phyloP scores from a whole-genome alignment of 1,140 invertebrate species.

The Yoshiicerus persimilis region DNA sequence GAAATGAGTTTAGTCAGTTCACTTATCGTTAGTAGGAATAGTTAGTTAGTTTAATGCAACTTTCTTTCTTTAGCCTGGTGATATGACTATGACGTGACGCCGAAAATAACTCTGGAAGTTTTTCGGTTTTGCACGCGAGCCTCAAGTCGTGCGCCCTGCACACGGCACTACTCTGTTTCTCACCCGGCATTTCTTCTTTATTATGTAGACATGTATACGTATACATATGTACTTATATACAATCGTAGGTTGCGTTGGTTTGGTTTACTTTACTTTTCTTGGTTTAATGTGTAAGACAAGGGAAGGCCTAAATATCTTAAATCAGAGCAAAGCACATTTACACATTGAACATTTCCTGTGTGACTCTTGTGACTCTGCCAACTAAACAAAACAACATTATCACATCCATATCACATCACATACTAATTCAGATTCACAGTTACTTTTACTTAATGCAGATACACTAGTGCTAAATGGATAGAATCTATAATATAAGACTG shows the following conservation, averaged over 20 bases:
- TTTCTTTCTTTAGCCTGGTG: slow-evolving; percentile 1
- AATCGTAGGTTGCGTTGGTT: background rate
- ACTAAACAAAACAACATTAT: background rate
- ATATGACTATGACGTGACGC: background rate
- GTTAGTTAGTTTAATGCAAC: background rate
- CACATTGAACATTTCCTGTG: slow-evolving; percentile 7
- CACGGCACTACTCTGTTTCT: slow-evolving; percentile 10
- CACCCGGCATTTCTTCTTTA: background rate
- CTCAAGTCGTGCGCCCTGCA: background rate
- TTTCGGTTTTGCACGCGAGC: slow-evolving; percentile 31
- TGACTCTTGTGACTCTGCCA: background rate
- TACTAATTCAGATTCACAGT: background rate
- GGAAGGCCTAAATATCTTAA: slow-evolving; percentile 8
- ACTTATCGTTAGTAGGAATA: background rate
- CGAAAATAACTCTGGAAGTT: slow-evolving; percentile 26
- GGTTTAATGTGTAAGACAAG: background rate
- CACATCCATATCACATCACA: background rate
- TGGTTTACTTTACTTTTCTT: background rate
- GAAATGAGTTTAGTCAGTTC: background rate
- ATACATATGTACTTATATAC: background rate
- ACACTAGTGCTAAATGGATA: background rate
- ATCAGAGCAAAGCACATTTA: slow-evolving; percentile 4
- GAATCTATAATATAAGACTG: background rate
- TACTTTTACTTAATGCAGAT: background rate
- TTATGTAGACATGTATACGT: background rate